These are phyloP conservation scores for Crossocerus cetratus DNA, from an alignment of 2,888 invertebrate genomes.

Conservation along the genomic window DNA sequence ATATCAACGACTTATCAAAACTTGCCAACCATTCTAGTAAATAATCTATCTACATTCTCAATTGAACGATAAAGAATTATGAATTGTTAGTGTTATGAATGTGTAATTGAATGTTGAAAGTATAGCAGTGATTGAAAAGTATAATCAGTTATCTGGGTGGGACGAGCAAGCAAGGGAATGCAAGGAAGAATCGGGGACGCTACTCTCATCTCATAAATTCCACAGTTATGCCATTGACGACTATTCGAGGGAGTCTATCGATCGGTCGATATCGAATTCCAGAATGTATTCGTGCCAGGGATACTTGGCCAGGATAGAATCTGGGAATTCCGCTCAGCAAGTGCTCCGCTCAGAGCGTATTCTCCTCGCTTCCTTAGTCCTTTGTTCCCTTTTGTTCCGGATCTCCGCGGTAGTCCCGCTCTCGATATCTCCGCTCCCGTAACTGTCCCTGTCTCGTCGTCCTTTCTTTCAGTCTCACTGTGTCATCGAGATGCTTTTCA, in stretches of 20 bases:
- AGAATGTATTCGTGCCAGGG: slow-evolving; percentile 38
- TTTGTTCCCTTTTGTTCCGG: slow-evolving; percentile 8
- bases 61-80: too few relatives aligned
- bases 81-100: too few relatives aligned
- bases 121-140: too few relatives aligned
- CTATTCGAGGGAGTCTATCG: slow-evolving; percentile 10
- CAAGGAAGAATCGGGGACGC: neutral
- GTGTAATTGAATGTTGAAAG: too few relatives aligned
- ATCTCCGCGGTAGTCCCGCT: too few relatives aligned
- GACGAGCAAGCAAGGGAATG: neutral
- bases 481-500: too few relatives aligned
- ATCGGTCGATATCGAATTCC: slow-evolving; percentile 44
- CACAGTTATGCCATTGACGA: slow-evolving; percentile 7
- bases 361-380: slow-evolving; percentile 9
- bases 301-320: slow-evolving; percentile 32
- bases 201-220: slow-evolving; percentile 16
- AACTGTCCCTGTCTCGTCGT: neutral
- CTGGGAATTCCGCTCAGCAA: slow-evolving; percentile 52
- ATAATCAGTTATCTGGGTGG: too few relatives aligned
- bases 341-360: slow-evolving; percentile 33
- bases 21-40: too few relatives aligned
- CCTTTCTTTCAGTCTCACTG: neutral
- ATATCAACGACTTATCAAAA: too few relatives aligned
- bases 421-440: neutral
- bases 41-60: too few relatives aligned